phyloP scores from a whole-genome alignment of 2,888 invertebrate species.

The Meloe dianella region DNA sequence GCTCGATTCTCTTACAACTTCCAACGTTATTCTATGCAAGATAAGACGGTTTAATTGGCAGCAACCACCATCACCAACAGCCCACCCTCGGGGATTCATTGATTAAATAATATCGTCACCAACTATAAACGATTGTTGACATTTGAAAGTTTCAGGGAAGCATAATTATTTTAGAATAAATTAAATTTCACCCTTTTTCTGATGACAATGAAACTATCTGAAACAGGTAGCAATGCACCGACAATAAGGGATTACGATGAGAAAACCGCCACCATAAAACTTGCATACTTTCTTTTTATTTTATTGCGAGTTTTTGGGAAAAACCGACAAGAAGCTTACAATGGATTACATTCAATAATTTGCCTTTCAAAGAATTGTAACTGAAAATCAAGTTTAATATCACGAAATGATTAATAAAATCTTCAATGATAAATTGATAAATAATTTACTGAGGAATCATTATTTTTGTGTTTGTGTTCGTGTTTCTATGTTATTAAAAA shows the following conservation, averaged over 20 bases:
- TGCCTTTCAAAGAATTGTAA: no score
- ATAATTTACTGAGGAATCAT: neutral
- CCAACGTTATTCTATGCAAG: constrained; percentile 55
- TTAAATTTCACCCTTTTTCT: no score
- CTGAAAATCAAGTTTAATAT: neutral
- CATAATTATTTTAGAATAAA: no score
- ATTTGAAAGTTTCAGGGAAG: no score
- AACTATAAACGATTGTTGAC: neutral
- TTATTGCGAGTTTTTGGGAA: no score
- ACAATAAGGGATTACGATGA: no score
- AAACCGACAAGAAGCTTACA: no score
- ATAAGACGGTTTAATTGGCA: constrained; percentile 58
- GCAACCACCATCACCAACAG: constrained; percentile 15
- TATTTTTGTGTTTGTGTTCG: neutral
- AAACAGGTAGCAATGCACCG: no score
- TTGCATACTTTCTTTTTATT: no score
- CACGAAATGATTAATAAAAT: neutral
- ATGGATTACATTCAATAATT: no score
- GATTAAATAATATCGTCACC: neutral
- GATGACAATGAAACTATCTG: no score
- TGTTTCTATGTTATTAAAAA: neutral
- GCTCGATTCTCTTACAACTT: constrained; percentile 49
- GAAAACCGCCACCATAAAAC: no score
- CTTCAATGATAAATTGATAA: neutral
- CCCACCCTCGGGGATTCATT: neutral